Evolutionary conservation across 1,140 invertebrate species (phyloP), one percentile per base, ranked within the genome.

Genomic region (Macrobrachium rosenbergii): DNA sequence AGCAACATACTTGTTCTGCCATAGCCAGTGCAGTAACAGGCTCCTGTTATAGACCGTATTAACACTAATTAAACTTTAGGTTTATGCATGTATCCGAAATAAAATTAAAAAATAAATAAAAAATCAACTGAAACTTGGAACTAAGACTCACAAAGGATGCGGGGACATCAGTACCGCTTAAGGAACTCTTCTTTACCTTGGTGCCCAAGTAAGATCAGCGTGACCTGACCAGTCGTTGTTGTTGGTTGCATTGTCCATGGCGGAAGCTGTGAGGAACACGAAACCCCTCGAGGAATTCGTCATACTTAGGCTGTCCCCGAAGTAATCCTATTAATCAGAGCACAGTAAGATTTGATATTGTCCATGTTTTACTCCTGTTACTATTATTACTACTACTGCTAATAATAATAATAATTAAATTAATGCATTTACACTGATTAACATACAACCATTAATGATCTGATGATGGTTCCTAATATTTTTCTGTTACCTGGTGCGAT

Each of bases 201-300:
- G 23, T 37, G 17, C 2, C 23, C 72, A 72, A n/a, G 79, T 69
- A 7, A 85, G 43, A 28, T 83, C 87, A 14, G 23, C 23, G 59
- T 89, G 64, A 8, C 82, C 77, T 43, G 82, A 81, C 89, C 89
- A 90, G 87, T 89, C 88, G 58, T 89, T 90, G 88, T 89, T 83
- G 23, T 87, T 85, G 69, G 83, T 82, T 59, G 5, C 84, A 0
- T 19, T 23, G 72, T 90, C 89, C 59, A 90, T 43, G 37, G 64
- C 69, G 19, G 80, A 10, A 8, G 83, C 77, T 11, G 87, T 3
- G 10, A 81, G 21, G 76, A 58, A 88, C 5, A 75, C 21, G n/a
- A 75, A 12, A 0, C 67, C 45, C 6, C 89, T 43, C 0, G 63
- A 63, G 21, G 69, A n/a, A 72, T 86, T 88, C 1, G 87, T 88